Base-by-base conservation (phyloP, 2,113 vertebrate species). In the pig (Sus scrofa) region DNA sequence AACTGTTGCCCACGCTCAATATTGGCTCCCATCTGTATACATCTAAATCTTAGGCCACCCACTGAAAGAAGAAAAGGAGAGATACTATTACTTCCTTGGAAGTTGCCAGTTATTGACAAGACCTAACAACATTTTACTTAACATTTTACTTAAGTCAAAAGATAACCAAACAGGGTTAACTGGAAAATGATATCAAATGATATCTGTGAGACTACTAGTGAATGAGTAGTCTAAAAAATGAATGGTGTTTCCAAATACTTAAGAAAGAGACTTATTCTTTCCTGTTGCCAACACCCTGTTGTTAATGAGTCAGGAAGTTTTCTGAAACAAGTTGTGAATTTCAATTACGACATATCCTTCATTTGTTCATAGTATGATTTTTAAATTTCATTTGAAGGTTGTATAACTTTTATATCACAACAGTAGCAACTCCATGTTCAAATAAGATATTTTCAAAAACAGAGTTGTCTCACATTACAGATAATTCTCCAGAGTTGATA, bases 221-320 rank as follows among this genome's bases (percentile, higher is more conserved):
- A 94, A 86, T 90, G 65, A 95, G 44, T 85, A 63, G 65, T 90
- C 65, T 95, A 75, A 96, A 87, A 96, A 95, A 63, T 88, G 44
- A 94, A 75, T 67, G n/a, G 19, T 8, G 3, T 97, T 97, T 97
- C 95, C 82, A 95, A 89, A 91, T 94, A 83, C 58, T 95, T 89
- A 73, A 95, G 84, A 91, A 71, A 96, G 97, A 95, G 82, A 84
- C 85, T 90, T 91, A 93, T 96, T 96, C 77, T 97, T 97, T 96
- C 88, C 78, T 93, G 68, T 95, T 98, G 92, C 82, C 77, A 94
- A 97, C 86, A 97, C 82, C 37, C 82, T 78, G 52, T 89, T 92
- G 50, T 92, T 97, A 95, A 91, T 79, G 77, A 97, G 95, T 84
- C 84, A 89, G 93, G 94, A 97, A 97, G 94, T 98, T 97, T 97